Base-by-base conservation (phyloP, 2,888 invertebrate species). In the Caenorhabditis panamensis region DNA sequence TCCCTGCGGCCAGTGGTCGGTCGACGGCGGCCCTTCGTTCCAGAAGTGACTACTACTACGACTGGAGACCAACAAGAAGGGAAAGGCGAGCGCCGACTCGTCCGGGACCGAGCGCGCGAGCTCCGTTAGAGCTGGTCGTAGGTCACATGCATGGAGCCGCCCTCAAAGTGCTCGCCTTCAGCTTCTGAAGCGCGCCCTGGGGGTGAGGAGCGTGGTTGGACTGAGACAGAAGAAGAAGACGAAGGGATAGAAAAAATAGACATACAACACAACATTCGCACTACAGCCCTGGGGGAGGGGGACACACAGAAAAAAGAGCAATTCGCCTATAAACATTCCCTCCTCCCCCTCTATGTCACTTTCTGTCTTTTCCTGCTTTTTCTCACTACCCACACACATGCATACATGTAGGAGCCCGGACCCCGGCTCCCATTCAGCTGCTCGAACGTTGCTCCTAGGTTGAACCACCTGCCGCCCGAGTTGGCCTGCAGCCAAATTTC, bases 261-360 rank as follows among this genome's bases (percentile, higher is more conserved):
- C 67, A 68, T 67, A 67, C 76, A 76, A 67, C 68, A 76, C 76
- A 78, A 71, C 64, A 78, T 69, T 78, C 78, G 78, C 69, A 68
- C 77, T 77, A 71, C 61, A 66, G 61, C 71, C 78, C 78, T 78
- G 78, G 78, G 77, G 78, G 79, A 79, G 79, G 72, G 66, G 72
- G 71, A 78, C 78, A 64, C 69, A 79, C 79, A 79, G 67, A 72
- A 79, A 79, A 79, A 79, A 79, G 79, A 79, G 79, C 79, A 79
- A 79, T 79, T 79, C 79, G 79, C 72, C 76, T 79, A 79, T 79
- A 79, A 79, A 79, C 79, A 79, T 79, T 79, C 79, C 69, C 68
- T 18, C 58, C 64, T 58, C 71, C 71, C 66, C 54, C 63, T 53
- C 68, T 68, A 61, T 82, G 68, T 75, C 75, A 78, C 67, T 79